Conservation (phyloP, 2,888 invertebrate genomes). For the Nomada fucata region DNA sequence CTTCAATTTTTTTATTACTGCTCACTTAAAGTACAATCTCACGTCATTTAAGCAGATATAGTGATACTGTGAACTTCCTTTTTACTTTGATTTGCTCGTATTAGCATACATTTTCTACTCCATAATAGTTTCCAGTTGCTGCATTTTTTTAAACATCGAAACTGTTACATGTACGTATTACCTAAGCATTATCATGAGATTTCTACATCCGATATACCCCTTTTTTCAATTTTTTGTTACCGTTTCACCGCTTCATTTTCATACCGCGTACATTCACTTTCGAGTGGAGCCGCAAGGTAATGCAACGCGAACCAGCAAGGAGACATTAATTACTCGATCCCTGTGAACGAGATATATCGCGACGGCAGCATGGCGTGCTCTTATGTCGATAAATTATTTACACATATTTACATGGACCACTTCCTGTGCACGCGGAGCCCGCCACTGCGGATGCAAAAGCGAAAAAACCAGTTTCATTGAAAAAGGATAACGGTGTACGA, state of each 20-base stretch:
- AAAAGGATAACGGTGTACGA: slow-evolving; percentile 55
- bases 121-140: too few relatives aligned
- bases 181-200: too few relatives aligned
- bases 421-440: slow-evolving; percentile 44
- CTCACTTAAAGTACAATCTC: too few relatives aligned
- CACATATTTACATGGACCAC: slow-evolving; percentile 61
- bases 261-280: slow-evolving; percentile 48
- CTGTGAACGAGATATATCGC: slow-evolving; percentile 61
- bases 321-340: slow-evolving; percentile 66
- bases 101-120: too few relatives aligned
- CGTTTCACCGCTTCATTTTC: background rate
- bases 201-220: background rate
- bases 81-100: too few relatives aligned
- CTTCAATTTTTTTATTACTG: too few relatives aligned
- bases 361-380: slow-evolving; percentile 46
- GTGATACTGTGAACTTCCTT: too few relatives aligned
- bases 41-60: too few relatives aligned
- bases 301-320: slow-evolving; percentile 32
- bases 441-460: slow-evolving; percentile 56
- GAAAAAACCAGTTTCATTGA: slow-evolving; percentile 68
- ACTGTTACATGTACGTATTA: too few relatives aligned
- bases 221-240: background rate
- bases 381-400: slow-evolving; percentile 68
- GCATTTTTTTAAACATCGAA: too few relatives aligned
- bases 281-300: background rate